Conservation (phyloP, 2,113 vertebrate genomes). For the Amblyopsis rosae region DNA sequence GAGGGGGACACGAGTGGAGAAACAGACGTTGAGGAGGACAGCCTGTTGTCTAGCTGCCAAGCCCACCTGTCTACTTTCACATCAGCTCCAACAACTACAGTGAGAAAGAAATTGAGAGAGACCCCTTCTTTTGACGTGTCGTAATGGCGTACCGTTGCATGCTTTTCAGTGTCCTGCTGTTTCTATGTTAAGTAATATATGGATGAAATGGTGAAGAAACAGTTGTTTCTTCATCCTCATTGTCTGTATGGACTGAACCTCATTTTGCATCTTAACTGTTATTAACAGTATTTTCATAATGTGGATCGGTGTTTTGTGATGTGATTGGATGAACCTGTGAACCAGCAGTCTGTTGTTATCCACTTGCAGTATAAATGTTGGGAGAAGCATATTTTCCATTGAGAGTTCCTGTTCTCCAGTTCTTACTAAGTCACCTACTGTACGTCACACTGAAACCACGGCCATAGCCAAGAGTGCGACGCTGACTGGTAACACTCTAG, state of each 20-base stretch:
- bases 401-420: too few relatives aligned
- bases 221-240: background rate
- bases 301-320: too few relatives aligned
- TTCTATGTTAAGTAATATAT: background rate
- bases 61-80: constrained; percentile 79
- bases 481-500: too few relatives aligned
- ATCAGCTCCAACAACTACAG: constrained; percentile 64
- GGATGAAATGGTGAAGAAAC: constrained; percentile 14
- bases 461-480: too few relatives aligned
- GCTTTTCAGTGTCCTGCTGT: background rate
- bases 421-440: too few relatives aligned
- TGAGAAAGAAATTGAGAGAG: constrained; percentile 15
- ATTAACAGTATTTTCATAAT: too few relatives aligned
- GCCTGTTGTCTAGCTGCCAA: constrained; percentile 76
- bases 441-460: too few relatives aligned
- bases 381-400: too few relatives aligned
- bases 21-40: constrained; percentile 56
- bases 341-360: too few relatives aligned
- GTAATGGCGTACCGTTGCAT: constrained; percentile 6
- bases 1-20: constrained; percentile 17
- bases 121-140: background rate
- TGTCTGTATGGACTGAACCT: background rate
- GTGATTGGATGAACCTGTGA: too few relatives aligned
- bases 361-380: too few relatives aligned
- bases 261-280: too few relatives aligned